Conservation (phyloP, 2,797 vertebrate species). For the Notolepis coatsorum region DNA sequence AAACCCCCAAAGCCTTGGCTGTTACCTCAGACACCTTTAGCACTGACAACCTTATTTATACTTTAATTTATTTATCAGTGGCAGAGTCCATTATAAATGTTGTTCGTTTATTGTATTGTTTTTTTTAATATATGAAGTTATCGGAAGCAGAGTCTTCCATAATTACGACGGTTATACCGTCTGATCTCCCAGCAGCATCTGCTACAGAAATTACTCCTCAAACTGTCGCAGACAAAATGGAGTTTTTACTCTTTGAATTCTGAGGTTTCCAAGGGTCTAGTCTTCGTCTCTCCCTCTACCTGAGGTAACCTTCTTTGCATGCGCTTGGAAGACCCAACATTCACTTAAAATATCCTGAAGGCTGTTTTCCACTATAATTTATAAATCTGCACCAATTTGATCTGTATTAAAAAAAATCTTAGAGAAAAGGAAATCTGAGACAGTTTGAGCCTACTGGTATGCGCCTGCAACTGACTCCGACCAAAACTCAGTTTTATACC, state of each 20-base stretch:
- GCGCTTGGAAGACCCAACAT: too few species aligned
- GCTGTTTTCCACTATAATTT: too few species aligned
- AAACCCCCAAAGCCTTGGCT: slow-evolving; percentile 17
- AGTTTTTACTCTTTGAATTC: too few species aligned
- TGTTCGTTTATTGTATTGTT: slow-evolving; percentile 82
- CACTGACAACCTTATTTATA: slow-evolving; percentile 87
- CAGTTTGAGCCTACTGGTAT: too few species aligned
- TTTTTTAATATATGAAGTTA: slow-evolving; percentile 89
- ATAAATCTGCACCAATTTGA: too few species aligned
- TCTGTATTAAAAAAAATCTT: too few species aligned
- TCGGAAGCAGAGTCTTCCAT: slow-evolving; percentile 99
- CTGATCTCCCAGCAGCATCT: slow-evolving; percentile 97
- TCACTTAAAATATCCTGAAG: too few species aligned
- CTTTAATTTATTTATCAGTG: slow-evolving; percentile 95
- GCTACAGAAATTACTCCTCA: slow-evolving; percentile 85
- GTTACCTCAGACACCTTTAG: slow-evolving; percentile 63
- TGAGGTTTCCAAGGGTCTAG: too few species aligned
- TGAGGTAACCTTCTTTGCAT: too few species aligned
- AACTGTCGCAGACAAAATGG: slow-evolving; percentile 63
- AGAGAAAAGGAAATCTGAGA: too few species aligned
- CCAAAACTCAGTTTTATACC: too few species aligned
- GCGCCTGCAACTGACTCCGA: too few species aligned
- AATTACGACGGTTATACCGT: slow-evolving; percentile 99
- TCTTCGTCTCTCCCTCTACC: neutral
- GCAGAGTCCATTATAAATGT: slow-evolving; percentile 97